Percentiles rank a stretch among this genome's conserved stretches.
Evolutionary conservation across 2,888 invertebrate species (phyloP).

Genomic region (Lycocerus yunnanus): DNA sequence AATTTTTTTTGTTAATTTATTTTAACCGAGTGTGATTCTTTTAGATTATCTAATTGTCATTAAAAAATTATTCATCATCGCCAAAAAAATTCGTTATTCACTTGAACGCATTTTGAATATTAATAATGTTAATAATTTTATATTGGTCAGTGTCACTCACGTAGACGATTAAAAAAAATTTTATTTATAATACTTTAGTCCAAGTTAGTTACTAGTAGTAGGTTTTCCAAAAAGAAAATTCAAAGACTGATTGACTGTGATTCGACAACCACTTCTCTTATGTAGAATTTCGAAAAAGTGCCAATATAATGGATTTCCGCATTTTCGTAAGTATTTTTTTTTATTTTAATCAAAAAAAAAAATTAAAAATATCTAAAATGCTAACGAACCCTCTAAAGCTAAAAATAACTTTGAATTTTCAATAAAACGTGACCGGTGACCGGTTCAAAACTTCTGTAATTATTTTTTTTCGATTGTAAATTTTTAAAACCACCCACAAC

Average conservation of each 20-base stretch:
- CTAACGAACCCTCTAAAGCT: neutral
- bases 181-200: neutral
- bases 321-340: slow-evolving; percentile 16
- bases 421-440: neutral
- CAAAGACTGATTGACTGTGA: slow-evolving; percentile 24
- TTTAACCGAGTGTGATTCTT: neutral
- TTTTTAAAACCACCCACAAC: neutral
- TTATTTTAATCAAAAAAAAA: neutral
- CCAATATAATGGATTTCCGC: slow-evolving; percentile 14
- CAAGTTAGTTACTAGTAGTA: neutral
- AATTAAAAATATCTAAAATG: neutral
- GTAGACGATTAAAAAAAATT: slow-evolving; percentile 21
- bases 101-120: slow-evolving; percentile 13
- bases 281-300: neutral
- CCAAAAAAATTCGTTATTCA: neutral
- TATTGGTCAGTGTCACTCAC: slow-evolving; percentile 45
- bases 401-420: neutral
- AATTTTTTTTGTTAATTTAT: neutral
- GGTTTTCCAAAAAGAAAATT: slow-evolving; percentile 10
- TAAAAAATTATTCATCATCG: neutral
- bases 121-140: slow-evolving; percentile 17
- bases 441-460: neutral
- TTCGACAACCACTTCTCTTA: neutral
- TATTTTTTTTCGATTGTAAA: neutral
- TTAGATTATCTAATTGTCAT: neutral